These are phyloP conservation scores for Papilio xuthus DNA, from an alignment of 1,140 invertebrate species.

Conservation along the genomic window DNA sequence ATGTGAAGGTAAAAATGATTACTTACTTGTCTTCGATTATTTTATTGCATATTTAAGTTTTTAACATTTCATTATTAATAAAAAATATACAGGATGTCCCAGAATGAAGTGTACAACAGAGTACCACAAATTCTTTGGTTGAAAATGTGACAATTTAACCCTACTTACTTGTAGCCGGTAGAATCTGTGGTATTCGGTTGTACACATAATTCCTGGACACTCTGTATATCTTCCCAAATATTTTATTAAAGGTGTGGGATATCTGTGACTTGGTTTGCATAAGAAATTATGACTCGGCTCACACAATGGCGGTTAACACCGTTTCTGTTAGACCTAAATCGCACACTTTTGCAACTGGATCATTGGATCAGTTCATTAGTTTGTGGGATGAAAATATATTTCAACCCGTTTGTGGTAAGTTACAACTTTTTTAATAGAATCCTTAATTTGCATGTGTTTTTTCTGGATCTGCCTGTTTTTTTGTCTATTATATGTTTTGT, in stretches of 20 bases:
- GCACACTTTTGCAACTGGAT: conserved; percentile 63
- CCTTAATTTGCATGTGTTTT: neutral
- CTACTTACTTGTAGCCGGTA: too few relatives aligned
- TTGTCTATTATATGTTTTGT: too few relatives aligned
- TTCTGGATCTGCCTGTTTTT: too few relatives aligned
- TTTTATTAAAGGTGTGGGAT: conserved; percentile 68
- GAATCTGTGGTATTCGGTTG: too few relatives aligned
- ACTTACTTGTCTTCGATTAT: too few relatives aligned
- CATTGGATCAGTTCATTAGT: conserved; percentile 63
- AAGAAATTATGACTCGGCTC: conserved; percentile 63
- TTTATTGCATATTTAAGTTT: too few relatives aligned
- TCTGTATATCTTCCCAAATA: neutral
- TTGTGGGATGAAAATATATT: conserved; percentile 69
- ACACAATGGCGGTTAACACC: conserved; percentile 60
- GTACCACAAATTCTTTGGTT: too few relatives aligned
- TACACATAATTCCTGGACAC: too few relatives aligned
- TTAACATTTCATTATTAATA: too few relatives aligned
- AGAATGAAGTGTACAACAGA: too few relatives aligned
- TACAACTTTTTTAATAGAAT: conserved; percentile 9
- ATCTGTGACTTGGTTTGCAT: conserved; percentile 65
- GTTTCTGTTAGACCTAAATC: conserved; percentile 60
- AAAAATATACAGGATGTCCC: too few relatives aligned
- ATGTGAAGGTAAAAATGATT: conserved; percentile 66
- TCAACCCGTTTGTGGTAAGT: conserved; percentile 64
- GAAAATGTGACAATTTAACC: too few relatives aligned